Evolutionary conservation across 1,140 invertebrate genomes (phyloP).

Genomic region (Habropoda laboriosa): DNA sequence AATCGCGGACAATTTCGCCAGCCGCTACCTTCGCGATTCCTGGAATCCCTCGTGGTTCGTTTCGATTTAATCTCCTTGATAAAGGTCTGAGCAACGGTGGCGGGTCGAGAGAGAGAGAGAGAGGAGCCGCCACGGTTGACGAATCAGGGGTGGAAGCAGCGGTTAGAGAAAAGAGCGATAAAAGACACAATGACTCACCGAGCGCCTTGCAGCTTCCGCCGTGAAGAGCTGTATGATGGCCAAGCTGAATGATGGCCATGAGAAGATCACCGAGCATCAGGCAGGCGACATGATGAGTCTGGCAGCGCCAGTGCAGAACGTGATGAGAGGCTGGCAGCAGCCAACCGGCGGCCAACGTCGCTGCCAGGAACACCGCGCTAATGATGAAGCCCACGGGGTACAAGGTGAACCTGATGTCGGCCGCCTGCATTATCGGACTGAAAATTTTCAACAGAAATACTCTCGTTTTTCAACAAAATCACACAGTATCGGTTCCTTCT

Average conservation of each 20-base stretch:
- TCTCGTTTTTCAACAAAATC: background rate
- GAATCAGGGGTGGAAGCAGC: constrained; percentile 1
- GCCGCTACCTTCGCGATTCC: background rate
- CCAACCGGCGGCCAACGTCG: constrained; percentile 88
- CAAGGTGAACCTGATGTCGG: constrained; percentile 85
- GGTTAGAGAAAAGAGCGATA: constrained; percentile 54
- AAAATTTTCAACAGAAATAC: constrained; percentile 25
- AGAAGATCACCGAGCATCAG: constrained; percentile 89
- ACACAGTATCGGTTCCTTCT: background rate
- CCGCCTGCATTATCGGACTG: constrained; percentile 69
- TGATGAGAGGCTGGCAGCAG: constrained; percentile 90
- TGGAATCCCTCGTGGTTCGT: background rate
- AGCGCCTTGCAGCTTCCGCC: constrained; percentile 84
- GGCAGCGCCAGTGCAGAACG: constrained; percentile 92
- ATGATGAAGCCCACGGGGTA: constrained; percentile 89
- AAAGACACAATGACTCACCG: constrained; percentile 83
- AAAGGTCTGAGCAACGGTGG: background rate
- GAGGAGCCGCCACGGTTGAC: background rate
- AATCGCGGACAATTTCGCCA: background rate
- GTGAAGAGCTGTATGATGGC: constrained; percentile 82
- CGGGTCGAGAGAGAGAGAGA: background rate
- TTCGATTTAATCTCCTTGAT: constrained; percentile 23
- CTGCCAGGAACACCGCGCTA: constrained; percentile 89
- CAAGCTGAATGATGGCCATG: constrained; percentile 88
- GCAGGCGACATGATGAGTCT: constrained; percentile 91